Evolutionary conservation across 2,888 invertebrate genomes (phyloP).

Genomic region (Drosophila rellima): DNA sequence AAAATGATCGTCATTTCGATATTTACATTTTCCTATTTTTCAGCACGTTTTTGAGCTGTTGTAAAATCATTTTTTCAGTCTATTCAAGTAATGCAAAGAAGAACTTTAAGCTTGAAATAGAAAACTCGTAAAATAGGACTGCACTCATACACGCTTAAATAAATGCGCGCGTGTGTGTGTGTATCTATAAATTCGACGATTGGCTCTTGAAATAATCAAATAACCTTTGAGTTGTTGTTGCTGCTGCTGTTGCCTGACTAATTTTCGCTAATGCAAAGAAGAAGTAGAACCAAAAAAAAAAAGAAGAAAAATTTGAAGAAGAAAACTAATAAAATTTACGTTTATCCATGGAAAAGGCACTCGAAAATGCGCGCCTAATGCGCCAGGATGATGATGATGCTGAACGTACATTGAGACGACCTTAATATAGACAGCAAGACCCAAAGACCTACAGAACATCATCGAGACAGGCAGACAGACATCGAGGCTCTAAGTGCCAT

Average conservation of each 20-base stretch:
- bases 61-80: background rate
- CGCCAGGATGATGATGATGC: constrained; percentile 59
- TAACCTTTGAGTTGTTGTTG: constrained; percentile 60
- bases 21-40: background rate
- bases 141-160: constrained; percentile 4
- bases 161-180: background rate
- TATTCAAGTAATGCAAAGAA: background rate
- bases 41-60: background rate
- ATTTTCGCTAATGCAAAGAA: constrained; percentile 79
- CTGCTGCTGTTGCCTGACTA: constrained; percentile 60
- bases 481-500: constrained; percentile 75
- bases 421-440: constrained; percentile 73
- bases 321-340: constrained; percentile 81
- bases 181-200: constrained; percentile 42
- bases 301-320: constrained; percentile 5
- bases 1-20: too few relatives aligned
- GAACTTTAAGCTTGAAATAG: constrained; percentile 27
- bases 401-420: constrained; percentile 46
- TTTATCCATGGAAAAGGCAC: constrained; percentile 79
- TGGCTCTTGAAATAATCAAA: constrained; percentile 63
- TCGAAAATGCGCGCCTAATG: constrained; percentile 81
- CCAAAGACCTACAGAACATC: constrained; percentile 47
- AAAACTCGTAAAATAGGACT: constrained; percentile 30
- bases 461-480: constrained; percentile 24
- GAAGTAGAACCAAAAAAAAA: constrained; percentile 26